Percentiles rank a stretch among this genome's conserved stretches.
Conservation (phyloP, 1,140 invertebrate species). For the Hylaeus anthracinus region DNA sequence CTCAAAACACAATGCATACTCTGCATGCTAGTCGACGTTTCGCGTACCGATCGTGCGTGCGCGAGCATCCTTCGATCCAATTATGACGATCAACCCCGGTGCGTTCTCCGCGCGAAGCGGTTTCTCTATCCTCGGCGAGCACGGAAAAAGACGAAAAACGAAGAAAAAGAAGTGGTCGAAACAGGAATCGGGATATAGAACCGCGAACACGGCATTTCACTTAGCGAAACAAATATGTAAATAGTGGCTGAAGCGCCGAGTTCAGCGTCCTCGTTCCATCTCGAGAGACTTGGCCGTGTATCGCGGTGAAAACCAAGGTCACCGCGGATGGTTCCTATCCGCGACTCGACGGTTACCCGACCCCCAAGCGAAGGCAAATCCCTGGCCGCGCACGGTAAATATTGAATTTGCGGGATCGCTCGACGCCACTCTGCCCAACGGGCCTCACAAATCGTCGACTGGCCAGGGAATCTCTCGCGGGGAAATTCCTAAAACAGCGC, state of each 20-base stretch:
- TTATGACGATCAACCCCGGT: too few relatives aligned
- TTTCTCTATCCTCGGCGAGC: not conserved
- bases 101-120: conserved; percentile 9
- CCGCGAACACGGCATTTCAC: conserved; percentile 66
- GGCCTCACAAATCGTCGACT: conserved; percentile 35
- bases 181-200: conserved; percentile 50
- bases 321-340: conserved; percentile 34
- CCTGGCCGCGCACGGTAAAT: conserved; percentile 46
- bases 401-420: conserved; percentile 47
- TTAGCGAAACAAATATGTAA: conserved; percentile 72
- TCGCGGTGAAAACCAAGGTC: conserved; percentile 61
- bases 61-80: too few relatives aligned
- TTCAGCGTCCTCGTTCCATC: conserved; percentile 49
- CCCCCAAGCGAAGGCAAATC: conserved; percentile 39
- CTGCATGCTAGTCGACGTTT: too few relatives aligned
- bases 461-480: not conserved
- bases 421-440: conserved; percentile 19
- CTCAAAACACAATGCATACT: too few relatives aligned
- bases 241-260: conserved; percentile 57
- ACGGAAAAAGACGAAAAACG: too few relatives aligned
- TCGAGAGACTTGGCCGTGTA: conserved; percentile 23
- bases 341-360: conserved; percentile 42
- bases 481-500: not conserved
- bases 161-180: conserved; percentile 19
- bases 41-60: too few relatives aligned